A percentile compares a stretch with the other conserved stretches of the same genome.
phyloP scores from a whole-genome alignment of 92 coral and sea anemone genomes.

The Actinostola sp. region DNA sequence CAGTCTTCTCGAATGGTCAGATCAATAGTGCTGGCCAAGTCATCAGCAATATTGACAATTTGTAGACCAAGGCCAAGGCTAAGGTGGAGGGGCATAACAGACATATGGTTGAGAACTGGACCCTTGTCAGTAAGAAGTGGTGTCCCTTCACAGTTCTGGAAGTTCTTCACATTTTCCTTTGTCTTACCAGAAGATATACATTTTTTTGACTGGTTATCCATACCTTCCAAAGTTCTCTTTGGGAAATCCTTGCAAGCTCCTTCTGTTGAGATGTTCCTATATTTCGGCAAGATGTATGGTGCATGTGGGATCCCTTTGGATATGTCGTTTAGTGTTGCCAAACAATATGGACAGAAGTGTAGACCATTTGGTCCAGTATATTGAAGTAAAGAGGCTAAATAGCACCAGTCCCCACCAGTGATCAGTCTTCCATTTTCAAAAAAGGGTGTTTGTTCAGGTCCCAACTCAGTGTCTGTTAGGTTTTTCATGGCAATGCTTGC shows the following conservation, averaged over 20 bases:
- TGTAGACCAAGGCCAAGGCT: not conserved
- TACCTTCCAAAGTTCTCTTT: not conserved
- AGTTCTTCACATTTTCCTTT: not conserved
- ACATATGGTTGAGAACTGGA: not conserved
- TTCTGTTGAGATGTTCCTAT: not conserved
- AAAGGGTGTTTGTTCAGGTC: no score
- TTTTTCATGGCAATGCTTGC: no score
- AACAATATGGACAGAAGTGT: conserved; percentile 6
- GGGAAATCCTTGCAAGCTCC: not conserved
- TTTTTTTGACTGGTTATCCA: not conserved
- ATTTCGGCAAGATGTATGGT: not conserved
- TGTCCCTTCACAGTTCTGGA: not conserved
- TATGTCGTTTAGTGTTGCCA: not conserved
- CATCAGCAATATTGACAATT: not conserved
- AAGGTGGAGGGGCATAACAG: not conserved
- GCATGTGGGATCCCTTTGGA: conserved; percentile 13
- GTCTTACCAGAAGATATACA: not conserved
- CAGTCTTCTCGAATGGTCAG: no score
- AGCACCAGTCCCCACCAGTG: conserved; percentile 10
- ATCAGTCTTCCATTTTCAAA: not conserved
- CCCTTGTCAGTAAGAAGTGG: not conserved
- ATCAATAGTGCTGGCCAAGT: not conserved
- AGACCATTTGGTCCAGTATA: conserved; percentile 12
- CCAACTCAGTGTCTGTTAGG: no score
- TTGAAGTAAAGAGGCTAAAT: not conserved